phyloP scores from a whole-genome alignment of 1,140 invertebrate genomes.

The Batillaria attramentaria region DNA sequence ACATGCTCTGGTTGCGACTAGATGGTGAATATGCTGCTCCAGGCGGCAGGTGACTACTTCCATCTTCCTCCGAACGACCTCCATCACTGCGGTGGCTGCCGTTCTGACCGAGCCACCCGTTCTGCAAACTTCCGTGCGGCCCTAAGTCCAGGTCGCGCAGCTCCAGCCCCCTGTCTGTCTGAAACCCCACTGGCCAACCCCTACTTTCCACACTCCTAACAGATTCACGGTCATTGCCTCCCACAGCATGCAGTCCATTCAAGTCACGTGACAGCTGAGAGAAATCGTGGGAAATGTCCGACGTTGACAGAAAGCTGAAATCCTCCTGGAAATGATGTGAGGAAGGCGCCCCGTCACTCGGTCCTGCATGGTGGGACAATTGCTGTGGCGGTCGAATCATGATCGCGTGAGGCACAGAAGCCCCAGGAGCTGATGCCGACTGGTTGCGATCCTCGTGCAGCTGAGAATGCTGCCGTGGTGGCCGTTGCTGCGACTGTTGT shows the following conservation, averaged over 20 bases:
- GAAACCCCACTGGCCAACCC: neutral
- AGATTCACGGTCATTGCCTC: neutral
- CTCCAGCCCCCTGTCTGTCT: neutral
- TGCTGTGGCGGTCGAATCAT: slow-evolving; percentile 27
- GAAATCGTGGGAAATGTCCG: neutral
- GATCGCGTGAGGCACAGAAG: neutral
- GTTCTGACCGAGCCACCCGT: neutral
- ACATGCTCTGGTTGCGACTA: slow-evolving; percentile 43
- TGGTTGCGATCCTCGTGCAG: too few relatives aligned
- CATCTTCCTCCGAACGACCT: neutral
- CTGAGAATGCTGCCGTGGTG: neutral
- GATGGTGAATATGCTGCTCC: slow-evolving; percentile 20
- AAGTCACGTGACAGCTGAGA: neutral
- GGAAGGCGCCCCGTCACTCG: neutral
- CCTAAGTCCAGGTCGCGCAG: neutral
- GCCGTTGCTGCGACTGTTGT: neutral
- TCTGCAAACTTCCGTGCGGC: neutral
- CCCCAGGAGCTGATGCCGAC: neutral
- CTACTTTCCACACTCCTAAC: neutral
- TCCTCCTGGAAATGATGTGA: neutral
- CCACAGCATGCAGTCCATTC: neutral
- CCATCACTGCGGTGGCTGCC: neutral
- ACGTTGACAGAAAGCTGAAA: slow-evolving; percentile 19
- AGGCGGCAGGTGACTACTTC: neutral
- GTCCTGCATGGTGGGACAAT: neutral